phyloP scores from a whole-genome alignment of 2,888 invertebrate species.

The Craniophora ligustri region DNA sequence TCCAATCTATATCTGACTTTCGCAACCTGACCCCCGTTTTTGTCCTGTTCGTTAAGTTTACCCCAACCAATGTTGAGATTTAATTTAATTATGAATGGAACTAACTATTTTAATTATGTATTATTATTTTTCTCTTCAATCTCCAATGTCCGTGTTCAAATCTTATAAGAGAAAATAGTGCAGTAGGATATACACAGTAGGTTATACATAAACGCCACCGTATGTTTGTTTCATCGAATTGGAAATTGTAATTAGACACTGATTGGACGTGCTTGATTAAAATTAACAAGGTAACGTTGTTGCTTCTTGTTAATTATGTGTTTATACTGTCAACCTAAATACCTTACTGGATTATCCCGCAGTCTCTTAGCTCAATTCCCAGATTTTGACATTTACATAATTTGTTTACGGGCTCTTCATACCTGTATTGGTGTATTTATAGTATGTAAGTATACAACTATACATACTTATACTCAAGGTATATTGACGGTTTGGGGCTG shows the following conservation, averaged over 20 bases:
- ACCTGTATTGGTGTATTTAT: too few relatives aligned
- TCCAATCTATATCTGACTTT: too few relatives aligned
- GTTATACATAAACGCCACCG: neutral
- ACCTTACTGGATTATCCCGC: constrained; percentile 41
- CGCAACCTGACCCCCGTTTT: too few relatives aligned
- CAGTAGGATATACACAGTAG: constrained; percentile 1
- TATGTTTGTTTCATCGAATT: constrained; percentile 35
- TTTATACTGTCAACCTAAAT: constrained; percentile 52
- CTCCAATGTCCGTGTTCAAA: neutral
- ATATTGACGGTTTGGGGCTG: too few relatives aligned
- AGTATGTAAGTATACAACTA: too few relatives aligned
- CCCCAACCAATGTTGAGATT: too few relatives aligned
- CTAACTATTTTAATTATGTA: too few relatives aligned
- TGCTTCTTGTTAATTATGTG: constrained; percentile 35
- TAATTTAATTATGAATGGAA: too few relatives aligned
- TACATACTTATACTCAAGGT: too few relatives aligned
- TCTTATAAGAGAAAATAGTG: constrained; percentile 14
- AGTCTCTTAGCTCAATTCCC: constrained; percentile 21
- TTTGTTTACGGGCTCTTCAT: too few relatives aligned
- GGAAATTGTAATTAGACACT: constrained; percentile 44
- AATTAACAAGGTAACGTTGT: constrained; percentile 48
- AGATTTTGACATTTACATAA: neutral
- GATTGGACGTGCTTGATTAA: constrained; percentile 41
- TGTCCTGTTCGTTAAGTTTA: too few relatives aligned
- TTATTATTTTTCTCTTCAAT: too few relatives aligned